Percentiles rank a stretch among this genome's conserved stretches.
Conservation (phyloP, 2,113 vertebrate genomes). For the Neodontobutis hainanensis region DNA sequence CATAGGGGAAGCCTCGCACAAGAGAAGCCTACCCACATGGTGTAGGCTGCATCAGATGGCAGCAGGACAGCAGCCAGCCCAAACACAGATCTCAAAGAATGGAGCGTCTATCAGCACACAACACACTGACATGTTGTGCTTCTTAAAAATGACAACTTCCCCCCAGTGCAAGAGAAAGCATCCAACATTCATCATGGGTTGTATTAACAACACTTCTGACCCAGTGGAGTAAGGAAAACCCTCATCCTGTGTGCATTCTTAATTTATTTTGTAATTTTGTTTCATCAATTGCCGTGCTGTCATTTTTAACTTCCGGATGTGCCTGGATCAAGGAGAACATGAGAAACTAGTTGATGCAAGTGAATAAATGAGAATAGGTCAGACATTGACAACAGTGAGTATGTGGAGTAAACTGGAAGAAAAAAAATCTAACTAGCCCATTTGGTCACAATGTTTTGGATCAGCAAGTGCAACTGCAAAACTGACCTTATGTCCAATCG, state of each 20-base stretch:
- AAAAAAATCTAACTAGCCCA: too few species aligned
- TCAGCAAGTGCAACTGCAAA: not conserved
- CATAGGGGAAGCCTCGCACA: conserved; percentile 66
- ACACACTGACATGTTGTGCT: conserved; percentile 53
- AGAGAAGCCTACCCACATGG: conserved; percentile 72
- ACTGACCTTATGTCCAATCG: not conserved
- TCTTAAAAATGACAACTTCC: conserved; percentile 42
- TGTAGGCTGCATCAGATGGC: conserved; percentile 74
- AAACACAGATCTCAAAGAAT: conserved; percentile 59
- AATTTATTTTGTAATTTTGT: too few species aligned
- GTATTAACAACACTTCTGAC: not conserved
- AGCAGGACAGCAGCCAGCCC: conserved; percentile 66
- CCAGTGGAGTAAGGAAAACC: too few species aligned
- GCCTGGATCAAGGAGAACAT: too few species aligned
- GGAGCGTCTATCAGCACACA: conserved; percentile 41
- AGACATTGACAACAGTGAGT: too few species aligned
- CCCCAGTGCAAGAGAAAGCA: conserved; percentile 2
- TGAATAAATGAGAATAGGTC: too few species aligned
- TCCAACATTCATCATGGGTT: not conserved
- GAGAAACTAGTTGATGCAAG: too few species aligned
- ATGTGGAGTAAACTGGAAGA: too few species aligned
- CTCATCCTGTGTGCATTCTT: too few species aligned
- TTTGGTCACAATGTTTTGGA: too few species aligned
- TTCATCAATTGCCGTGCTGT: too few species aligned
- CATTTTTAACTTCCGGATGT: too few species aligned